Evolutionary conservation across 2,113 vertebrate species (phyloP), one percentile per base, ranked within the genome.

Genomic region (Tinamus guttatus): DNA sequence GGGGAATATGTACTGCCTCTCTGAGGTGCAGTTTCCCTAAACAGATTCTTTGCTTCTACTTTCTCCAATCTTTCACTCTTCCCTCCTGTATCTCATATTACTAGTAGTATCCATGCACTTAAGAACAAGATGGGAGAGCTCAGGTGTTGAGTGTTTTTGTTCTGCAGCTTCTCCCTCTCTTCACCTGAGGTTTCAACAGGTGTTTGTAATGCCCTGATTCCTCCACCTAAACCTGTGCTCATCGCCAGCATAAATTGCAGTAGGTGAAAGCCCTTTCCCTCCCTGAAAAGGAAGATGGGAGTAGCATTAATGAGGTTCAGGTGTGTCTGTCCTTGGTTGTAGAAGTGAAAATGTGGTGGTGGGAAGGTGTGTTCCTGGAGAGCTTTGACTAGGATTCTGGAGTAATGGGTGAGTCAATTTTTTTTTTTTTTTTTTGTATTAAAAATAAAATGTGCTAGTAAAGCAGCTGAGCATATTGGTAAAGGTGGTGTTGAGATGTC

Each of bases 251-350:
- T 9, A 43, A 3, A 24, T 16, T 85, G 45, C 14, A 47, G 38
- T 0, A 11, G 11, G 4, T 18, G 3, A 54, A 58, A 30, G 11
- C 2, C 0, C 1, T 4, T 56, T 62, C 87, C 16, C 13, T 67
- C 4, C 12, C n/a, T 70, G 6, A 9, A 13, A 27, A 56, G 41
- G 36, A 49, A 32, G 17, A 13, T 68, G 45, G 40, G 25, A 24
- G 28, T n/a, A 41, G 25, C 2, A 9, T 4, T 47, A 6, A 52
- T 13, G 51, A 45, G 30, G 18, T 27, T 80, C 9, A 18, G 25
- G 18, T 88, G 13, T 45, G 34, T 3, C 5, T 52, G 43, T 24
- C 5, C n/a, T 73, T 13, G 5, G 27, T 17, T 80, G 18, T 3
- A 30, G 32, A 64, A 60, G 47, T 21, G 28, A 41, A 47, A 86